Base-by-base conservation (phyloP, 1,140 invertebrate genomes). In the Trachymyrmex septentrionalis region DNA sequence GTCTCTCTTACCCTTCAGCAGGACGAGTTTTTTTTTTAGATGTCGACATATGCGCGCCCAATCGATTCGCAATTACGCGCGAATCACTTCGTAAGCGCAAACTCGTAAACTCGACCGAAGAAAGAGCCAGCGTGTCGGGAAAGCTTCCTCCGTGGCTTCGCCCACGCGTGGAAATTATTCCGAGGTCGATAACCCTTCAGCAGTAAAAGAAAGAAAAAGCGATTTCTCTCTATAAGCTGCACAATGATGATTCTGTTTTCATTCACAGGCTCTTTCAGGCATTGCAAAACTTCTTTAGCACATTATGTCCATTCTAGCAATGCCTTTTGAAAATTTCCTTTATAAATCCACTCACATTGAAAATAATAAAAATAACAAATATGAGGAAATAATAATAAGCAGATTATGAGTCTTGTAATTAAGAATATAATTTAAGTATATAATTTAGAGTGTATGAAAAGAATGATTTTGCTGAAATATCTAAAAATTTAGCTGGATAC, bases 61-160 rank as follows among this genome's bases (percentile, higher is more conserved):
- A 90, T 90, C 73, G 50, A 27, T 57, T 71, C 61, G 86, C 82
- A 87, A 91, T 92, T 92, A 89, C 75, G 48, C 77, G 85, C 78
- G 66, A 84, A 78, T 87, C 80, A 63, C 78, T n/a, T 85, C 82
- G 53, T 87, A 84, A 87, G 57, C 78, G 80, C 24, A 34, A 66
- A 71, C 61, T 89, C 87, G 87, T 81, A 88, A 89, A 84, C 61
- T 50, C 81, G 64, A 16, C 30, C 48, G 81, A 78, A 87, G 73
- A 75, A 91, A 87, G 66, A 72, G 59, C 59, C 63, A 21, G 30
- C 48, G 53, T 64, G 53, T 55, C 82, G 90, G 89, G 87, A 91
- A 91, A 88, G 71, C 61, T 82, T 87, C 84, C 61, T 71, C 27
- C 76, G 53, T 30, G 30, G 30, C 30, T 53, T 77, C 61, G 77